Base-by-base conservation (phyloP, 2,888 invertebrate genomes). In the Xanthorhoe designata region DNA sequence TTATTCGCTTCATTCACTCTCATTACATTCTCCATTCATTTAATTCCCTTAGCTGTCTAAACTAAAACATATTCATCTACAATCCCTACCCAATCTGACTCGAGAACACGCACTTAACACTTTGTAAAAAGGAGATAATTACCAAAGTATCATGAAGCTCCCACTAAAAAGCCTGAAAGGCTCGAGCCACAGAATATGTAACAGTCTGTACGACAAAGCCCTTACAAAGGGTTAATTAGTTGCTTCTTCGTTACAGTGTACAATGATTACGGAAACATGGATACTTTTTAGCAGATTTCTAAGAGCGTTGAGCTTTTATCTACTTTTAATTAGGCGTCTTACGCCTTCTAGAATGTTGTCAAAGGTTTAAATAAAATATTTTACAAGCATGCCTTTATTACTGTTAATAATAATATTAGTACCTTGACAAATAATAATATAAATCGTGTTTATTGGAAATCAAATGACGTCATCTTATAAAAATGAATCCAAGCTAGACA, bases 211-310 rank as follows among this genome's bases (percentile, higher is more conserved):
- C 53, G 18, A 19, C 10, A 7, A 51, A 57, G 54, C 64, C 69
- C 68, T 78, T 80, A 79, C 72, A 69, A 69, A 71, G 73, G 75
- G 74, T 77, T 81, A 81, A 82, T 82, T 81, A 80, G 75, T 77
- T 75, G 76, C 75, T 75, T 62, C 73, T 76, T 78, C 78, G 73
- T 76, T 78, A 77, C 75, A 73, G 73, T 75, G 71, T 73, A 78
- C 72, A 75, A 73, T 80, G 79, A 79, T 67, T 64, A 60, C 61
- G 59, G 72, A 59, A 79, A 66, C 64, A 61, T 60, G 58, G 68
- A 56, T 68, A 64, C 57, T 66, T 71, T 65, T 58, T 10, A 51
- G 59, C 60, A 66, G 59, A 64, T 66, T 69, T 70, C 58, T 70
- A 69, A 60, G 54, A 32, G 32, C 8, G 32, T 24, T 24, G 24